Evolutionary conservation across 1,140 invertebrate species (phyloP).

Genomic region (Nilaparvata lugens): DNA sequence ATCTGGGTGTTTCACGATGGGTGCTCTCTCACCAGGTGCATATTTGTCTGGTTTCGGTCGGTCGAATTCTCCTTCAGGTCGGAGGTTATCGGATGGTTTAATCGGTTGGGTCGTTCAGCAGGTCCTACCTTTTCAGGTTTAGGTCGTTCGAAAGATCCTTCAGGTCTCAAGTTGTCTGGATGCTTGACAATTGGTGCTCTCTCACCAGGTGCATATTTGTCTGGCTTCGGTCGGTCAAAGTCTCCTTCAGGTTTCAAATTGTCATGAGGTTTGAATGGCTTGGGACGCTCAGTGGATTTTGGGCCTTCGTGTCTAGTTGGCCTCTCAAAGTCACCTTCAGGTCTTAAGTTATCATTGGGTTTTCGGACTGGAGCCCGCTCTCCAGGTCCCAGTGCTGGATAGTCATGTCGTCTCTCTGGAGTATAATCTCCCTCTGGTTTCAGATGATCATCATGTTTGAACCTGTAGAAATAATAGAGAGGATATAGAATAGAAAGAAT

Average conservation of each 20-base stretch:
- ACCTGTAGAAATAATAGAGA: neutral
- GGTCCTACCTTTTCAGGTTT: slow-evolving; percentile 15
- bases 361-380: slow-evolving; percentile 22
- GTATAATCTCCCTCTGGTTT: slow-evolving; percentile 42
- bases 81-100: slow-evolving; percentile 35
- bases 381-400: slow-evolving; percentile 29
- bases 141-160: slow-evolving; percentile 45
- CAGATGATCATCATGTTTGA: slow-evolving; percentile 39
- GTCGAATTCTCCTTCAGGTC: slow-evolving; percentile 44
- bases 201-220: slow-evolving; percentile 37
- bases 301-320: slow-evolving; percentile 16
- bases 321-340: slow-evolving; percentile 40
- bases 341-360: slow-evolving; percentile 40
- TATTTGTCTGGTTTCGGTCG: slow-evolving; percentile 36
- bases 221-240: slow-evolving; percentile 37
- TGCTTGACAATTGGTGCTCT: slow-evolving; percentile 27
- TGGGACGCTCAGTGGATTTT: slow-evolving; percentile 35
- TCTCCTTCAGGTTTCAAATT: slow-evolving; percentile 42
- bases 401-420: slow-evolving; percentile 18
- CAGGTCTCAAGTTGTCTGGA: slow-evolving; percentile 49
- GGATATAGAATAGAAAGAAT: too few species aligned
- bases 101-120: slow-evolving; percentile 30
- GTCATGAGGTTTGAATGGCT: slow-evolving; percentile 37
- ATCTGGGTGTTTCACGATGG: slow-evolving; percentile 32
- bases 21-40: slow-evolving; percentile 35